A percentile compares a stretch with the other conserved stretches of the same genome.
These are phyloP conservation scores for Drosophila oshimai DNA, from an alignment of 1,140 invertebrate species.

Conservation along the genomic window DNA sequence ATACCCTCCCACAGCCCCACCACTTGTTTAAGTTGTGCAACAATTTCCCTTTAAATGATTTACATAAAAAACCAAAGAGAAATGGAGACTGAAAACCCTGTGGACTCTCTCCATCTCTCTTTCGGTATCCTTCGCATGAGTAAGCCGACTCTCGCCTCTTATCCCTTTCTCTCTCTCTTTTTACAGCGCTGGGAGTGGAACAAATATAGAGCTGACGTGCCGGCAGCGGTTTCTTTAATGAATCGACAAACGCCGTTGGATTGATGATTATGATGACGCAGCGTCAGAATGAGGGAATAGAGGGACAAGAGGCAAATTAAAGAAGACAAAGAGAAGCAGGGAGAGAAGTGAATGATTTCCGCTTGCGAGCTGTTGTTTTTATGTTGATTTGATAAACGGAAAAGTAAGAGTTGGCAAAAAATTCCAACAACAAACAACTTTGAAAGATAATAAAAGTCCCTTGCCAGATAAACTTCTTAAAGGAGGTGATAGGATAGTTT, in stretches of 20 bases:
- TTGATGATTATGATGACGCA: constrained; percentile 33
- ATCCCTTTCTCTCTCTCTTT: constrained; percentile 1
- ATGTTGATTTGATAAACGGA: constrained; percentile 35
- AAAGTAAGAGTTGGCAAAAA: constrained; percentile 14
- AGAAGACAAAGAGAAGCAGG: background rate
- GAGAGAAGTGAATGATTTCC: constrained; percentile 7
- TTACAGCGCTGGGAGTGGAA: background rate
- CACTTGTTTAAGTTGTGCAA: constrained; percentile 65
- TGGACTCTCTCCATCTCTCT: constrained; percentile 3
- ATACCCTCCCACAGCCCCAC: background rate
- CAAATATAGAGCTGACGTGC: constrained; percentile 13
- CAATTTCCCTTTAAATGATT: constrained; percentile 68
- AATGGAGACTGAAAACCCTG: background rate
- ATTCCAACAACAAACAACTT: constrained; percentile 25
- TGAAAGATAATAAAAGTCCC: background rate
- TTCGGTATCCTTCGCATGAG: constrained; percentile 69
- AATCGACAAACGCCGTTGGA: constrained; percentile 19
- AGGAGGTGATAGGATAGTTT: no score
- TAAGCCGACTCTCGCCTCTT: constrained; percentile 22
- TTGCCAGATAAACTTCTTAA: no score
- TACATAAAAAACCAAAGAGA: constrained; percentile 41
- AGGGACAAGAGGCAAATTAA: background rate
- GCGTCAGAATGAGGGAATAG: constrained; percentile 7
- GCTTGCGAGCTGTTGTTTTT: constrained; percentile 9
- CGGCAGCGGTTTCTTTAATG: constrained; percentile 47